phyloP scores from a whole-genome alignment of 2,797 vertebrate genomes.

The Mus spretus region DNA sequence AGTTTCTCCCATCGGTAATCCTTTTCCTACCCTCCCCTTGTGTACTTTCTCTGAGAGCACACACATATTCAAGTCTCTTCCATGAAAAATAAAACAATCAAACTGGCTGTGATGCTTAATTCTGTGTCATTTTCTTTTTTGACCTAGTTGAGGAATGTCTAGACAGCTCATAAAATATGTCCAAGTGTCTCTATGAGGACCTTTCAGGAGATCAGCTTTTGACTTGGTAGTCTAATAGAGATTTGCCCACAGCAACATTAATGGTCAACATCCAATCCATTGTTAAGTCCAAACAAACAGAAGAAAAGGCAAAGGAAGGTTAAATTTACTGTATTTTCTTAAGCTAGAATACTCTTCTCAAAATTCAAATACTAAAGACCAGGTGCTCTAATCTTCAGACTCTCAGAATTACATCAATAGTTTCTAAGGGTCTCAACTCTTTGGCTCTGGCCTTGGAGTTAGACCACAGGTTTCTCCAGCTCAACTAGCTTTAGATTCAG shows the following conservation, averaged over 20 bases:
- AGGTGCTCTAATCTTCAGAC: not conserved
- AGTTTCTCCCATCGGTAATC: not conserved
- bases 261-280: not conserved
- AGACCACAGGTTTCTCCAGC: too few relatives aligned
- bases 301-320: not conserved
- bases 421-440: not conserved
- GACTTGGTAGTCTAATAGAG: not conserved
- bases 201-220: not conserved
- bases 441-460: not conserved
- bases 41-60: not conserved
- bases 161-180: not conserved
- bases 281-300: not conserved
- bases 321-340: not conserved
- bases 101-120: not conserved
- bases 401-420: not conserved
- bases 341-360: not conserved
- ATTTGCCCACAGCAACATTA: not conserved
- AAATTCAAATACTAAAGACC: not conserved
- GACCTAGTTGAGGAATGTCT: not conserved
- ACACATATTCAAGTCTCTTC: not conserved
- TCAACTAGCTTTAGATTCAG: not conserved
- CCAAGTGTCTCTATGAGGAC: not conserved
- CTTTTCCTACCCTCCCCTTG: not conserved
- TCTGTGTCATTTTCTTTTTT: not conserved
- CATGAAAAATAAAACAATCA: conserved; percentile 34